Evolutionary conservation across 2,797 vertebrate species (phyloP), one percentile per base, ranked within the genome.

Genomic region (Thunnus albacares): DNA sequence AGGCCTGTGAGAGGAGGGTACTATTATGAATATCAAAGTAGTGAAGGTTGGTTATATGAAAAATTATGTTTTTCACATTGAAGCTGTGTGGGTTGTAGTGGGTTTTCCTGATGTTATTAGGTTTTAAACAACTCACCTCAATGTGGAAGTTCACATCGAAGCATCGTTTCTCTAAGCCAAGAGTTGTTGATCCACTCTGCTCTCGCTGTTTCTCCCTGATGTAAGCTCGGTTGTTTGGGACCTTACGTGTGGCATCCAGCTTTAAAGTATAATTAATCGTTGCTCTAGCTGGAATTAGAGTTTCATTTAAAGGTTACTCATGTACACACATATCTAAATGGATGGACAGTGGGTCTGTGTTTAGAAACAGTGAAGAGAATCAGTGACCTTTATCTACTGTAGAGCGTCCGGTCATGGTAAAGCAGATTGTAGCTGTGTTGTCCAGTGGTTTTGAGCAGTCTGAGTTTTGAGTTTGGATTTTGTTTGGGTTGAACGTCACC

Each of bases 171-270:
- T 0, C 0, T 5, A 83, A 71, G 1, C 0, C 0, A 35, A 93
- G n/a, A 11, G 0, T 5, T 13, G 87, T 0, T 3, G 5, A 55
- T 10, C 15, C 11, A 0, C n/a, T 74, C 6, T 0, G 1, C 17
- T 75, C 60, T 53, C 70, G 87, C 33, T 81, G n/a, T 30, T 91
- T 90, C 0, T 24, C 71, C 0, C 0, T 12, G 75, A 92, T 60
- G 75, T 24, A 87, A n/a, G 94, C 95, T 56, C 95, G 87, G 83
- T 87, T 93, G 72, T 70, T 93, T 22, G 90, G 91, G n/a, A 22
- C 43, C n/a, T 79, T 87, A 11, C 94, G 92, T 9, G 79, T 94
- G 18, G 75, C 75, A 68, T 96, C 96, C 66, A 96, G 83, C 0
- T 60, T 94, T 1, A 96, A 67, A 49, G 79, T 94, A 28, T 87